A percentile compares a stretch with the other conserved stretches of the same genome.
Conservation (phyloP, 2,888 invertebrate species). For the Brenthis hecate region DNA sequence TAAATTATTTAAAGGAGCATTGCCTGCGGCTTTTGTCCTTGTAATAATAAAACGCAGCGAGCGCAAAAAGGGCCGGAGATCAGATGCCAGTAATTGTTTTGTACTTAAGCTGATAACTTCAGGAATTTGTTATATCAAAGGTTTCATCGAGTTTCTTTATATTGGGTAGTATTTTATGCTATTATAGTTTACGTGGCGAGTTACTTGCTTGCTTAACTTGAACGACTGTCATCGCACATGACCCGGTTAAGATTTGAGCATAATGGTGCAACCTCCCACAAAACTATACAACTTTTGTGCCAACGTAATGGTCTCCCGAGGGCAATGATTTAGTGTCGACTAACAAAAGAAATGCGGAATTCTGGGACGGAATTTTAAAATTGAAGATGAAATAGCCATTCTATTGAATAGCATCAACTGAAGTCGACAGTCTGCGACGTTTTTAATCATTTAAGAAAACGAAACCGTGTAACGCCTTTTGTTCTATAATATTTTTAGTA, state of each 20-base stretch:
- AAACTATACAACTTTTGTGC: slow-evolving; percentile 37
- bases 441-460: slow-evolving; percentile 35
- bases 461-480: slow-evolving; percentile 29
- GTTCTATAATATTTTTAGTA: slow-evolving; percentile 25
- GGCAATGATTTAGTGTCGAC: slow-evolving; percentile 36
- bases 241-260: slow-evolving; percentile 37
- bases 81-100: slow-evolving; percentile 18
- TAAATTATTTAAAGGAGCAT: slow-evolving; percentile 14
- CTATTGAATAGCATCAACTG: slow-evolving; percentile 29
- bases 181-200: not conserved
- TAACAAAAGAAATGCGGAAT: slow-evolving; percentile 39
- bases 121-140: slow-evolving; percentile 2
- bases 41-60: not conserved
- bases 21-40: slow-evolving; percentile 7
- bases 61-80: slow-evolving; percentile 14
- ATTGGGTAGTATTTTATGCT: not conserved
- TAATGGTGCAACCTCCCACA: slow-evolving; percentile 29
- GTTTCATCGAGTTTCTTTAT: not conserved
- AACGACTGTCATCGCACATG: slow-evolving; percentile 25
- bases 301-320: slow-evolving; percentile 35
- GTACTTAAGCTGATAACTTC: slow-evolving; percentile 2
- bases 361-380: slow-evolving; percentile 34
- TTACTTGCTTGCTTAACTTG: not conserved
- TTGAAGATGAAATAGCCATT: slow-evolving; percentile 33
- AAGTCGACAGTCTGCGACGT: slow-evolving; percentile 29